These are phyloP conservation scores for Spodoptera frugiperda DNA, from an alignment of 1,140 invertebrate species.

Conservation along the genomic window DNA sequence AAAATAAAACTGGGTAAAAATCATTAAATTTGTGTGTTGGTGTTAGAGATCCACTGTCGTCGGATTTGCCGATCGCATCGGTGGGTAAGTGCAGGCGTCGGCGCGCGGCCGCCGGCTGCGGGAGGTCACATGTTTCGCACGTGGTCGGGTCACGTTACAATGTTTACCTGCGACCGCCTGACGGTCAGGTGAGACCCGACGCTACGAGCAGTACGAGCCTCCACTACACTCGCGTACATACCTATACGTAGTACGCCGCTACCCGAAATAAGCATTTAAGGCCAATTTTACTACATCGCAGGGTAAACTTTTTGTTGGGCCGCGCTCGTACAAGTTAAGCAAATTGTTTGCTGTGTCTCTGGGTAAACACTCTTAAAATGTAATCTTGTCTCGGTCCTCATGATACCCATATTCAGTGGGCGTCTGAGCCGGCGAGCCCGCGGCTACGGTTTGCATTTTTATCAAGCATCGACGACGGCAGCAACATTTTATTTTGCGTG, in stretches of 20 bases:
- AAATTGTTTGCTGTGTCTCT: constrained; percentile 62
- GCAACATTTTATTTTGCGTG: constrained; percentile 83
- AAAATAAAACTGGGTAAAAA: constrained; percentile 83
- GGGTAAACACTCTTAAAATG: constrained; percentile 60
- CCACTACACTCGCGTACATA: constrained; percentile 25
- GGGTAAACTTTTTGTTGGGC: constrained; percentile 44
- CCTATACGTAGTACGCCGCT: constrained; percentile 60
- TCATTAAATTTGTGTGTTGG: constrained; percentile 74
- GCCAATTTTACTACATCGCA: constrained; percentile 42
- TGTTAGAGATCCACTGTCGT: constrained; percentile 53
- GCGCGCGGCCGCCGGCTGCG: not conserved
- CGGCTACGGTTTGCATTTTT: constrained; percentile 83
- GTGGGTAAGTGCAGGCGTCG: not conserved
- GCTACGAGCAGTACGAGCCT: constrained; percentile 60
- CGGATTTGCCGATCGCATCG: constrained; percentile 30
- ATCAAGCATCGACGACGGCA: constrained; percentile 78
- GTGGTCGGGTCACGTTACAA: constrained; percentile 80
- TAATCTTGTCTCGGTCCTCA: constrained; percentile 67
- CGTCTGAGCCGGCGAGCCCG: constrained; percentile 66
- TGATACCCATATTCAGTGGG: constrained; percentile 72
- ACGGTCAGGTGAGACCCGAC: constrained; percentile 78
- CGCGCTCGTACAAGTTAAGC: constrained; percentile 55
- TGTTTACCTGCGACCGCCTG: constrained; percentile 81
- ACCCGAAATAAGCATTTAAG: constrained; percentile 48
- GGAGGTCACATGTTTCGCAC: constrained; percentile 72